Base-by-base conservation (phyloP, 1,140 invertebrate genomes). In the Magallana gigas region DNA sequence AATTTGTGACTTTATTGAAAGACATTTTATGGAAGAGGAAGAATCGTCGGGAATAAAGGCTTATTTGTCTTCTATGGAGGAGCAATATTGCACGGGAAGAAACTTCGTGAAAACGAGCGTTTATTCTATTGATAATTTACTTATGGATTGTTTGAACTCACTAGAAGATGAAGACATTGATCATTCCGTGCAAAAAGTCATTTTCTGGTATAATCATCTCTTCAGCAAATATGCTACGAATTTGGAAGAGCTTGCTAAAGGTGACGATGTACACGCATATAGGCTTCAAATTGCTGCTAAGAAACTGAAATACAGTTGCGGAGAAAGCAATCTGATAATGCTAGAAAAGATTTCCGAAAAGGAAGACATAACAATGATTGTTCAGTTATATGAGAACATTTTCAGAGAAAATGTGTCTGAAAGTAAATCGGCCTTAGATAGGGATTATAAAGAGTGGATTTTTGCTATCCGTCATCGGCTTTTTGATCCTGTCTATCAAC, bases 371-470 rank as follows among this genome's bases (percentile, higher is more conserved):
- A 18, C 81, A 12, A 87, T 88, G 48, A 90, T 90, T 1, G 64
- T 91, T 81, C 16, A 76, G 8, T 71, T 87, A 1, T 91, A 90
- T 48, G 90, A 91, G 60, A 85, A 85, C 56, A 91, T 86, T 60
- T 90, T 91, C 64, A 83, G 59, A 14, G 71, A 88, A 57, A 80
- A 87, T 12, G 23, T 57, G 29, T 85, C 60, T 14, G 18, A 76
- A 82, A 83, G 85, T 56, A 90, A 85, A 64, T 71, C 86, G n/a
- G 85, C 59, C 18, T 57, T 87, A 1, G 90, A 91, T 60, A 68
- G 64, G 8, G 90, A 91, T 16, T 91, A 85, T 58, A 87, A 59
- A 11, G 90, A 91, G 83, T 91, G 90, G 90, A 87, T 91, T 18
- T 82, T 64, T 57, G 90, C 90, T 8, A 88, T 91, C 14, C 29